phyloP scores from a whole-genome alignment of 2,797 vertebrate genomes.

The Chaunax sp. region DNA sequence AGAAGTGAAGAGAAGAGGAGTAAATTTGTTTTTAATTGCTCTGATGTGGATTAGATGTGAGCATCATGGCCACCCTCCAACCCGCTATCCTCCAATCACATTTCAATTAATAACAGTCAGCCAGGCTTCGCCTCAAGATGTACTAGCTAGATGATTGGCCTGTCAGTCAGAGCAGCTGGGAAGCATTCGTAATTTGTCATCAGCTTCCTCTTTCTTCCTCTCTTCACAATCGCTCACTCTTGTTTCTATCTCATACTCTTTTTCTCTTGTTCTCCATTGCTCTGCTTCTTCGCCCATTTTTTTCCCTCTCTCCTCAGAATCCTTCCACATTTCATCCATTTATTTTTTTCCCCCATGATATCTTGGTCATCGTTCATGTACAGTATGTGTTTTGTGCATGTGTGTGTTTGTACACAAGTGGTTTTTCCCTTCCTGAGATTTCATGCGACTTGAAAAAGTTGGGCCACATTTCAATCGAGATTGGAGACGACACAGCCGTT shows the following conservation, averaged over 20 bases:
- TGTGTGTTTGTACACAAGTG: constrained; percentile 28
- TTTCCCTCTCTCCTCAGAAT: constrained; percentile 37
- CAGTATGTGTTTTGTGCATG: background rate
- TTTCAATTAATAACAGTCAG: constrained; percentile 85
- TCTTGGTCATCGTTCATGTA: constrained; percentile 45
- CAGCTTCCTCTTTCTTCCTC: constrained; percentile 40
- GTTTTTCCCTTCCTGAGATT: constrained; percentile 47
- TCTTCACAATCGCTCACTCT: constrained; percentile 51
- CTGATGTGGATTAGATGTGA: constrained; percentile 83
- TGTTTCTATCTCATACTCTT: constrained; percentile 58
- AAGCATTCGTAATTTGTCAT: constrained; percentile 72
- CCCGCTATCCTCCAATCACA: constrained; percentile 74
- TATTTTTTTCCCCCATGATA: constrained; percentile 62
- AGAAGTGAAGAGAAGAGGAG: constrained; percentile 47
- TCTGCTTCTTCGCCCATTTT: constrained; percentile 40
- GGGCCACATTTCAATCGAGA: constrained; percentile 66
- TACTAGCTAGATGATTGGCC: constrained; percentile 80
- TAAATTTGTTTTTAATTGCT: constrained; percentile 81
- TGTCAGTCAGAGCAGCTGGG: constrained; percentile 78
- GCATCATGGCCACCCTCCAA: constrained; percentile 38
- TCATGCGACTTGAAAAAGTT: constrained; percentile 66
- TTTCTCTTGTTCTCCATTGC: constrained; percentile 33
- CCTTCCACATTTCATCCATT: constrained; percentile 62
- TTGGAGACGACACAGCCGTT: constrained; percentile 52
- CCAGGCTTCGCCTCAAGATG: constrained; percentile 79